A percentile compares a stretch with the other conserved stretches of the same genome.
Evolutionary conservation across 2,888 invertebrate species (phyloP).

Genomic region (Griposia aprilina): DNA sequence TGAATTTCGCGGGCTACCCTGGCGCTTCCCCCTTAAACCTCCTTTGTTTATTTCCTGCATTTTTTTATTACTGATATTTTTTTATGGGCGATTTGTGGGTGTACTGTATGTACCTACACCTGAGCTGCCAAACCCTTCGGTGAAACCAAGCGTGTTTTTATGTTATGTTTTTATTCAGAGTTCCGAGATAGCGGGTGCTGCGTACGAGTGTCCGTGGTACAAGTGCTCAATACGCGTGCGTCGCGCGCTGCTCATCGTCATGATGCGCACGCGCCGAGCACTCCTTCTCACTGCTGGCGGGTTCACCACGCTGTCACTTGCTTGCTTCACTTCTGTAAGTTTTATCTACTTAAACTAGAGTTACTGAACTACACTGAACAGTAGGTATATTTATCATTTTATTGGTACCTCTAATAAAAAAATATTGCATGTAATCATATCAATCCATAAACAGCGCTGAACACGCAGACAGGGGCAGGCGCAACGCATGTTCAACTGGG

Average conservation of each 20-base stretch:
- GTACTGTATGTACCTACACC: neutral
- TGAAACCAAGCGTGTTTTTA: neutral
- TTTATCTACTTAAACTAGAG: neutral
- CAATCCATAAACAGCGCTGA: slow-evolving; percentile 2
- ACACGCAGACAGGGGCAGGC: neutral
- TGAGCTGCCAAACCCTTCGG: neutral
- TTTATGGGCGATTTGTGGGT: neutral
- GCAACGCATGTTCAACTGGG: neutral
- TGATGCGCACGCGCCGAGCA: slow-evolving; percentile 76
- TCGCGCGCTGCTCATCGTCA: slow-evolving; percentile 77
- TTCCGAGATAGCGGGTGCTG: slow-evolving; percentile 78
- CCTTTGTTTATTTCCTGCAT: neutral
- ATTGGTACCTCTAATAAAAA: slow-evolving; percentile 14
- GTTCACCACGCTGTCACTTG: slow-evolving; percentile 84
- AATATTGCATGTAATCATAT: neutral
- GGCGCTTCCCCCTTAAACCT: no score
- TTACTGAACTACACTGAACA: neutral
- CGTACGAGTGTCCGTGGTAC: slow-evolving; percentile 85
- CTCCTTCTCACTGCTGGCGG: slow-evolving; percentile 82
- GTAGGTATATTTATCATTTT: slow-evolving; percentile 16
- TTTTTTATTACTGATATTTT: neutral
- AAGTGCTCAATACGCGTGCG: slow-evolving; percentile 74
- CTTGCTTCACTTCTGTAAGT: slow-evolving; percentile 83
- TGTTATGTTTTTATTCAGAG: slow-evolving; percentile 74
- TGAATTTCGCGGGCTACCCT: no score